Evolutionary conservation across 2,888 invertebrate genomes (phyloP), one percentile per base, ranked within the genome.

Genomic region (Eumacrocentrus americanus): DNA sequence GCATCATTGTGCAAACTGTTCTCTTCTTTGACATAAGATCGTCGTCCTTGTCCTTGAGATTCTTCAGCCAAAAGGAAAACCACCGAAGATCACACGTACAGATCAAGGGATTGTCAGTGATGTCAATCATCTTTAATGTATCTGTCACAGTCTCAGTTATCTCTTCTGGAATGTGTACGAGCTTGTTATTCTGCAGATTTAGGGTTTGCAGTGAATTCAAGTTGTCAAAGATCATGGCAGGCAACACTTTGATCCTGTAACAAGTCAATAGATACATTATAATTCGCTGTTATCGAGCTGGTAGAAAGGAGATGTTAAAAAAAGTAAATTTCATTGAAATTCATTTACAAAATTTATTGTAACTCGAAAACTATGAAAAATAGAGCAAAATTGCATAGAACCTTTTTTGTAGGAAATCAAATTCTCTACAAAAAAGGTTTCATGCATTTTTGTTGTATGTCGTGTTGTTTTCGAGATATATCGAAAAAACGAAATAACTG

Each of bases 61-160:
- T 89, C 63, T 88, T 86, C 71, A 94, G 81, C 89, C 94, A 91
- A 55, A 88, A 88, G 61, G 91, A 88, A 81, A 94, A 93, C 95
- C 95, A 95, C 52, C 89, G 88, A 68, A 95, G 83, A 72, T 94
- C 92, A 78, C 95, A 95, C 73, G 92, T 91, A 79, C 95, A 95
- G 62, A 89, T 84, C 70, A 95, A 81, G 9, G 94, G 94, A 82
- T 95, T 95, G 83, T 94, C 95, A 86, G 92, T 94, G 67, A 95
- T 90, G 81, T 95, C 95, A 67, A 95, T 89, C 62, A 92, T 90
- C 70, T 91, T 86, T 9, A 95, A 84, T 0, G 94, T 94, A 78
- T 95, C 94, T 70, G 94, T 86, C 62, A 95, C 88, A 12, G 91
- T 92, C 76, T 94, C 93, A 88, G 93, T 94, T 50, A 94, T 90